Percentiles rank a stretch among this genome's conserved stretches.
These are phyloP conservation scores for Hepsetus odoe DNA, from an alignment of 2,113 vertebrate genomes.

Conservation along the genomic window DNA sequence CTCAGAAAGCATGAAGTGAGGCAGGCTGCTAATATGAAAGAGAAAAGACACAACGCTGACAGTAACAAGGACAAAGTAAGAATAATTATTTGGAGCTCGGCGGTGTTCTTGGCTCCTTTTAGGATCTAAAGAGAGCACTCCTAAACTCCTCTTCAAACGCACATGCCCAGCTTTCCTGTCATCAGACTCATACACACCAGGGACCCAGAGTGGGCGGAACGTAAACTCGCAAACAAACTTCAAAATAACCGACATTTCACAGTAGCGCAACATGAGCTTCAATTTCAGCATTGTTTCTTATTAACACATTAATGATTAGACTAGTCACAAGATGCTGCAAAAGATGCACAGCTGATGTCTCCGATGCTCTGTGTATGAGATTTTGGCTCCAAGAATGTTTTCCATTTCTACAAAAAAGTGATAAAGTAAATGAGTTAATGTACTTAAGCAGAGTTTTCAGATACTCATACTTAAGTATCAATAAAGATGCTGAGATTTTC, in stretches of 20 bases:
- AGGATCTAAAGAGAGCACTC: neutral
- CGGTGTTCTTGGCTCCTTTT: neutral
- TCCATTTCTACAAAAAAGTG: too few relatives aligned
- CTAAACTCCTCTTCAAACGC: neutral
- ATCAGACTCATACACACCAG: conserved; percentile 14
- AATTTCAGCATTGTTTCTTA: neutral
- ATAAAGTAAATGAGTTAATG: too few relatives aligned
- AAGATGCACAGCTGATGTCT: too few relatives aligned
- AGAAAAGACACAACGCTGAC: neutral
- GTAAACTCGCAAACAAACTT: conserved; percentile 6
- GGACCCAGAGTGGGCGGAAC: conserved; percentile 10
- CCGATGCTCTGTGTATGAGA: too few relatives aligned
- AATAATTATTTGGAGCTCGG: conserved; percentile 1
- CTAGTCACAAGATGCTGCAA: too few relatives aligned
- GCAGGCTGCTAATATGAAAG: neutral
- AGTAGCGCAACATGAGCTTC: neutral
- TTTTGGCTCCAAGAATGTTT: too few relatives aligned
- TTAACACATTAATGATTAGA: neutral
- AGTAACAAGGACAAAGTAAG: conserved; percentile 1
- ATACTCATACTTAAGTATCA: too few relatives aligned
- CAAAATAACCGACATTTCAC: neutral
- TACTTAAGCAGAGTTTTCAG: too few relatives aligned
- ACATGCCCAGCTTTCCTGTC: neutral
- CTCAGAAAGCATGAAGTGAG: neutral
- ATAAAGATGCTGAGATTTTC: too few relatives aligned